phyloP scores from a whole-genome alignment of 2,888 invertebrate genomes.

The Marasmarcha lunaedactyla region DNA sequence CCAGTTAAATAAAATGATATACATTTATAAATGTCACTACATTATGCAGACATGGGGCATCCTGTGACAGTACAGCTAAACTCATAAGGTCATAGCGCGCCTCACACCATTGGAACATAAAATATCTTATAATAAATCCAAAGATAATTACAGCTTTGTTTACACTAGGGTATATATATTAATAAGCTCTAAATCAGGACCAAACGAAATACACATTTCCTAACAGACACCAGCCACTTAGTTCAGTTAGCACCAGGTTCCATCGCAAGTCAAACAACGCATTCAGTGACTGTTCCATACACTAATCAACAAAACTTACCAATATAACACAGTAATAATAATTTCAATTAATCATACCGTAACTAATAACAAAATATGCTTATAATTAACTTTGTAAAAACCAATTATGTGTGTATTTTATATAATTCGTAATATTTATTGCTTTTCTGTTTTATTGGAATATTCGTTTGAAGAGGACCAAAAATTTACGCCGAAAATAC shows the following conservation, averaged over 20 bases:
- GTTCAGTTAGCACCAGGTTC: slow-evolving; percentile 60
- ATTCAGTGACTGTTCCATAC: neutral
- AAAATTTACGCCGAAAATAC: neutral
- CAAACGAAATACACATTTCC: slow-evolving; percentile 57
- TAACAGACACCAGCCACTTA: slow-evolving; percentile 49
- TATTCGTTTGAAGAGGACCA: neutral
- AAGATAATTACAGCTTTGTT: slow-evolving; percentile 63
- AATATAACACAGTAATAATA: slow-evolving; percentile 13
- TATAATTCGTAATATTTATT: slow-evolving; percentile 29
- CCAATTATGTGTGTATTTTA: slow-evolving; percentile 8
- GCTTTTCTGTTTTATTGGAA: slow-evolving; percentile 18
- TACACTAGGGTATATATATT: slow-evolving; percentile 58
- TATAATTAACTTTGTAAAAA: slow-evolving; percentile 21
- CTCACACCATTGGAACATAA: slow-evolving; percentile 31
- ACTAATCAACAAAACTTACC: slow-evolving; percentile 17
- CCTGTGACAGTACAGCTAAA: slow-evolving; percentile 21
- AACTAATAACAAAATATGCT: slow-evolving; percentile 20
- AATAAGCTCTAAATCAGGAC: slow-evolving; percentile 68
- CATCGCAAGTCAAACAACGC: slow-evolving; percentile 14
- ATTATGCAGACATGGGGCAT: slow-evolving; percentile 25
- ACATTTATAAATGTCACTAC: neutral
- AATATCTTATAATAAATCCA: slow-evolving; percentile 57
- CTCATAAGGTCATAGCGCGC: slow-evolving; percentile 24
- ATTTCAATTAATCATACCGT: slow-evolving; percentile 12
- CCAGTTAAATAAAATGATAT: slow-evolving; percentile 20